Evolutionary conservation across 1,140 invertebrate genomes (phyloP), one percentile per base, ranked within the genome.

Genomic region (Drosophila arizonae): DNA sequence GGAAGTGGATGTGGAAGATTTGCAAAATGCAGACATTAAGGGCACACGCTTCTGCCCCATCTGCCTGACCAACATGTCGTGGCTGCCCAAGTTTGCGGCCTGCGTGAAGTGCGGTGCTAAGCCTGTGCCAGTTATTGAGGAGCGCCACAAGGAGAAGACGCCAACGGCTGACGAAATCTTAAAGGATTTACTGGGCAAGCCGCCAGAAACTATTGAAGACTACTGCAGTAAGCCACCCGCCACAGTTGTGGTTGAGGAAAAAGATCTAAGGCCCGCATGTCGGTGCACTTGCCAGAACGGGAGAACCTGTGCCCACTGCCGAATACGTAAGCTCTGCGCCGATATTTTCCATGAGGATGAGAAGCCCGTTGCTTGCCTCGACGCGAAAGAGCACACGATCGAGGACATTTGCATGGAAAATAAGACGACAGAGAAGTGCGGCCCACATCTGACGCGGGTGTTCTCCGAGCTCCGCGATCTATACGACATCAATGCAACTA

Each of bases 401-500:
- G 85, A 90, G 10, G 71, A 79, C 41, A 77, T 33, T 43, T 76
- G 72, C 28, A 52, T 81, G 28, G 61, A 82, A 4, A 64, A 76
- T 9, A 66, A 70, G 0, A 82, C 56, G 33, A 66, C 28, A 4
- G 69, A 72, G 0, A 77, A 90, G 6, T 77, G 76, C 26, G 75
- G 90, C 1, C 87, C 87, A 2, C 79, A 90, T 56, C 46, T 91
- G 56, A 77, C 87, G 3, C 73, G 76, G 1, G 90, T 91, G 0
- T 91, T 91, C 39, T 91, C 90, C 6, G 90, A 91, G 30, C 52
- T 91, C 4, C 72, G 77, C 11, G 90, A 91, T 62, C 65, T 91
- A 1, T 91, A 91, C 54, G 73, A 86, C 51, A 66, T 91, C 10
- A 79, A 78, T 36, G 72, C 82, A 6, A 66, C 46, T 4, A 77